These are phyloP conservation scores for Amyelois transitella DNA, from an alignment of 1,140 invertebrate species.

Conservation along the genomic window DNA sequence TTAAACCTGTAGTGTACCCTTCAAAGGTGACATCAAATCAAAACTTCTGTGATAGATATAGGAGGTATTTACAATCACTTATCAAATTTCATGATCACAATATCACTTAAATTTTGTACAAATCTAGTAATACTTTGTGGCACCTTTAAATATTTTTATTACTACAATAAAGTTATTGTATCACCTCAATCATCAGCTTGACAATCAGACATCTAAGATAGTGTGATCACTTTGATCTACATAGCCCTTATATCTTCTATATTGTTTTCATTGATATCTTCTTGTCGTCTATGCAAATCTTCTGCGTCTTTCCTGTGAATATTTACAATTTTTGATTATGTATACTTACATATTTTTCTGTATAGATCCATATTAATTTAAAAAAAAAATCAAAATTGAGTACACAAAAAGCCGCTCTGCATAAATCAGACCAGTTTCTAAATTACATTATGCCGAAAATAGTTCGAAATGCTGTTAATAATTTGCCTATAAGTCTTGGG, in stretches of 20 bases:
- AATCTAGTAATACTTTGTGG: neutral
- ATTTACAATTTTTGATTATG: neutral
- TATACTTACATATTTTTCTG: neutral
- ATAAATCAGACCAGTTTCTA: no score
- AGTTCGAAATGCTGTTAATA: no score
- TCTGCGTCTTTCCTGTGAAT: conserved; percentile 68
- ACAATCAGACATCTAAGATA: conserved; percentile 2
- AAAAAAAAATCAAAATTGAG: neutral
- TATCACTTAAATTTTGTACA: no score
- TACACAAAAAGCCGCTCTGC: no score
- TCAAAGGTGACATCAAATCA: no score
- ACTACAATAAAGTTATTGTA: neutral
- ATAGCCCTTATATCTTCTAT: conserved; percentile 57
- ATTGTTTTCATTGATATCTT: conserved; percentile 42
- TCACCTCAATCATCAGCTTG: no score
- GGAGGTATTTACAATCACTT: no score
- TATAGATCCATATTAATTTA: neutral
- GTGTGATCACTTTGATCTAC: conserved; percentile 26
- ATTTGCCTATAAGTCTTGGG: no score
- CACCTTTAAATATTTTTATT: neutral
- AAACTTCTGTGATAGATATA: no score
- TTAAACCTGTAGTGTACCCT: no score
- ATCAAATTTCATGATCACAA: no score
- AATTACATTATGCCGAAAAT: no score
- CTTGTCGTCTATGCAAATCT: conserved; percentile 53